phyloP scores from a whole-genome alignment of 2,888 invertebrate genomes.

The Thera obeliscata region DNA sequence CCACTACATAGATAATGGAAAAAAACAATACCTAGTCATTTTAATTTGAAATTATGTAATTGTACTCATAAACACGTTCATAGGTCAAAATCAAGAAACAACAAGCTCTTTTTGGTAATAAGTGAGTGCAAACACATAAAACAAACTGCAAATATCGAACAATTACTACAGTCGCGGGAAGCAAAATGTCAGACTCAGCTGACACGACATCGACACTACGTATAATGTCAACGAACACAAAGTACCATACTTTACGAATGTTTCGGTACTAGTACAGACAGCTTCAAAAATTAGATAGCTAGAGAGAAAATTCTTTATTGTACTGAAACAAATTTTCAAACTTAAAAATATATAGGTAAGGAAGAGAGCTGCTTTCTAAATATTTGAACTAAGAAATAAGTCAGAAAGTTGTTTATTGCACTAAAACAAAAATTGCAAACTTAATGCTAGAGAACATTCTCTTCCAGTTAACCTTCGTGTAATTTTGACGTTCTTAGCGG shows the following conservation, averaged over 20 bases:
- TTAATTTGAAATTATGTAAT: background rate
- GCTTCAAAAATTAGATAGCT: background rate
- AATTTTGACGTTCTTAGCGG: no score
- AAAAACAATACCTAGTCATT: no score
- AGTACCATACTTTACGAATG: slow-evolving; percentile 16
- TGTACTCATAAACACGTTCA: background rate
- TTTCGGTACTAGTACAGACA: slow-evolving; percentile 11
- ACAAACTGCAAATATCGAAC: slow-evolving; percentile 54
- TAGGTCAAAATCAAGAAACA: slow-evolving; percentile 37
- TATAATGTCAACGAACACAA: slow-evolving; percentile 51
- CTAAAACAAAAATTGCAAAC: no score
- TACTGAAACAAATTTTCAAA: no score
- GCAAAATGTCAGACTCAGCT: slow-evolving; percentile 50
- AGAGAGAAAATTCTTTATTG: no score
- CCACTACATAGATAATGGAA: no score
- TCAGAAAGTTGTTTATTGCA: no score
- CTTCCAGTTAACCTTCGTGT: no score
- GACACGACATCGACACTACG: slow-evolving; percentile 33
- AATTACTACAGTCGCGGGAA: slow-evolving; percentile 53
- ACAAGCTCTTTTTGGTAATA: slow-evolving; percentile 43
- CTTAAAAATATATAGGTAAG: no score
- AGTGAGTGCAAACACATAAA: slow-evolving; percentile 49
- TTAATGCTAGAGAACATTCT: no score
- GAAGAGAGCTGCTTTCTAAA: no score
- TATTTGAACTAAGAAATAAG: no score